Evolutionary conservation across 2,888 invertebrate species (phyloP).

Genomic region (Athetis lepigone): DNA sequence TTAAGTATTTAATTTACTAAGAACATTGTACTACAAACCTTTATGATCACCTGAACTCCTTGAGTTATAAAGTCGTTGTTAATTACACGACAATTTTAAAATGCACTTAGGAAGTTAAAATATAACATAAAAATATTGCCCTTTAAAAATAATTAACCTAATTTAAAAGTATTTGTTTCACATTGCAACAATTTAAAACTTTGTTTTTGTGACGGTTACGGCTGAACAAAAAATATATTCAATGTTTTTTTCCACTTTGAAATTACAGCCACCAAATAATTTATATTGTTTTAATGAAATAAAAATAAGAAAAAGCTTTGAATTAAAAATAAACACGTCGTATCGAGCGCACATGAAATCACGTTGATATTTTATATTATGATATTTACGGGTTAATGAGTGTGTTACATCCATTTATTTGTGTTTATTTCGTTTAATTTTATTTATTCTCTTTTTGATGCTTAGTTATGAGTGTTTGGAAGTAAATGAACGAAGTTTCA

Average conservation of each 20-base stretch:
- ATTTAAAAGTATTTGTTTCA: background rate
- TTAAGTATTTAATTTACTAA: slow-evolving; percentile 45
- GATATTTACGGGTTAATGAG: slow-evolving; percentile 38
- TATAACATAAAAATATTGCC: background rate
- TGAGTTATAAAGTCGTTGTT: slow-evolving; percentile 45
- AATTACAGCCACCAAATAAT: slow-evolving; percentile 24
- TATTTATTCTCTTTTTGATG: slow-evolving; percentile 45
- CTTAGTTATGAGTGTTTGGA: slow-evolving; percentile 44
- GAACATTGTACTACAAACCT: slow-evolving; percentile 37
- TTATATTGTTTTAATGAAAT: slow-evolving; percentile 23
- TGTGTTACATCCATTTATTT: slow-evolving; percentile 24
- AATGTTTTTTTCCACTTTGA: background rate
- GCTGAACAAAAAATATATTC: slow-evolving; percentile 1
- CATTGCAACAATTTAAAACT: slow-evolving; percentile 12
- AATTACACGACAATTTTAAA: slow-evolving; percentile 25
- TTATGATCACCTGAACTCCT: slow-evolving; percentile 57
- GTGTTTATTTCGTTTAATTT: slow-evolving; percentile 31
- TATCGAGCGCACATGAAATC: slow-evolving; percentile 37
- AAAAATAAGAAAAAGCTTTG: slow-evolving; percentile 40
- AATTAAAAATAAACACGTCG: slow-evolving; percentile 49
- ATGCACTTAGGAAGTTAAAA: slow-evolving; percentile 18
- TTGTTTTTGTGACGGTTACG: slow-evolving; percentile 18
- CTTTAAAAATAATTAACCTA: slow-evolving; percentile 1
- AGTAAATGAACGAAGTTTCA: slow-evolving; percentile 32
- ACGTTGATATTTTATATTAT: too few relatives aligned